Percentiles rank a stretch among this genome's conserved stretches.
These are phyloP conservation scores for Limonius californicus DNA, from an alignment of 1,140 invertebrate genomes.

Conservation along the genomic window DNA sequence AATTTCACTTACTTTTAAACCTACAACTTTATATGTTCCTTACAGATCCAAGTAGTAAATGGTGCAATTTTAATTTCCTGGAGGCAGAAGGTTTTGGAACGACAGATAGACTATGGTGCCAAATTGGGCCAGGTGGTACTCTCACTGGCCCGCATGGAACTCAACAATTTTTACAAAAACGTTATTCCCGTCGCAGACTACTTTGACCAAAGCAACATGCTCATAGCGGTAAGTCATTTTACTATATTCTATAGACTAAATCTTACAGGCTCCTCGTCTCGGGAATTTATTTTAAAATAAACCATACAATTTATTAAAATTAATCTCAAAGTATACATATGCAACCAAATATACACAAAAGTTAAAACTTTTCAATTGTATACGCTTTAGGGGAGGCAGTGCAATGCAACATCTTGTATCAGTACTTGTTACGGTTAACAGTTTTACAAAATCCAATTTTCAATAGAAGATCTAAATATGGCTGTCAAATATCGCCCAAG, in stretches of 20 bases:
- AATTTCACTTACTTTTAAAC: not conserved
- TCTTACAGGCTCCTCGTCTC: too few relatives aligned
- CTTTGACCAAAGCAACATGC: conserved; percentile 80
- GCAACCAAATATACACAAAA: not conserved
- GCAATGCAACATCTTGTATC: too few relatives aligned
- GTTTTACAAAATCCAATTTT: too few relatives aligned
- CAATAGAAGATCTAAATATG: not conserved
- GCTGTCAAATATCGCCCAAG: not conserved
- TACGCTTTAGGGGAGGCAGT: too few relatives aligned
- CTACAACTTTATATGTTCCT: conserved; percentile 23
- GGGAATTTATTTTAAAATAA: too few relatives aligned
- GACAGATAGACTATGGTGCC: conserved; percentile 85
- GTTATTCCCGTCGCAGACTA: conserved; percentile 87
- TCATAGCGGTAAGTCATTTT: conserved; percentile 65
- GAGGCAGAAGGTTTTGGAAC: conserved; percentile 76
- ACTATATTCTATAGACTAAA: too few relatives aligned
- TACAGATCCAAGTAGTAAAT: conserved; percentile 80
- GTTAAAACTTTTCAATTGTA: too few relatives aligned
- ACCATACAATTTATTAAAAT: too few relatives aligned
- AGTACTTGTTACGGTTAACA: too few relatives aligned
- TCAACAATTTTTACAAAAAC: conserved; percentile 83
- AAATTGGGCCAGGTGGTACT: conserved; percentile 83
- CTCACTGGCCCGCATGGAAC: conserved; percentile 78
- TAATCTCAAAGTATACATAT: not conserved
- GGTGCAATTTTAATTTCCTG: conserved; percentile 81